phyloP scores from a whole-genome alignment of 1,140 invertebrate species.

The Lordiphosa stackelbergi region DNA sequence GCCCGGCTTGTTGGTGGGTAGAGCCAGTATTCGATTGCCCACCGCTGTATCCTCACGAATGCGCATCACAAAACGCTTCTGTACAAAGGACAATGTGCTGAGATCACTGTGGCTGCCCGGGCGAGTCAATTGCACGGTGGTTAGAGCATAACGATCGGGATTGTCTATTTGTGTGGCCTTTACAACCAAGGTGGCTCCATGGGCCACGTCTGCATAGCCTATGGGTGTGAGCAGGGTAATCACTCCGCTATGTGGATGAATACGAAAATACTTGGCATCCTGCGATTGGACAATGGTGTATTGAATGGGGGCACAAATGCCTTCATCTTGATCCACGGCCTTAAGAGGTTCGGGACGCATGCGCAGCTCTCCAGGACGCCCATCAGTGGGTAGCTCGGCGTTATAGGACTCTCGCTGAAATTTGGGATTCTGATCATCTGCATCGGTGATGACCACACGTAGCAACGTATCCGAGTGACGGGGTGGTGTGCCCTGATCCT shows the following conservation, averaged over 20 bases:
- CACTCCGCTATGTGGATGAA: constrained; percentile 82
- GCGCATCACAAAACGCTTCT: constrained; percentile 83
- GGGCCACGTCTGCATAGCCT: constrained; percentile 81
- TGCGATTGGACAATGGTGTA: constrained; percentile 80
- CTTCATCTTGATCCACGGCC: constrained; percentile 85
- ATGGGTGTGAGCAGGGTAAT: constrained; percentile 81
- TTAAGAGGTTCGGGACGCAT: constrained; percentile 81
- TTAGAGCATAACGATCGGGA: constrained; percentile 89
- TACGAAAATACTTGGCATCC: constrained; percentile 76
- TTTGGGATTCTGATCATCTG: constrained; percentile 94
- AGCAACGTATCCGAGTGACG: constrained; percentile 85
- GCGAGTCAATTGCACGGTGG: constrained; percentile 84
- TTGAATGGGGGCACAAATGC: constrained; percentile 84
- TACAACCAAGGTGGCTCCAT: constrained; percentile 84
- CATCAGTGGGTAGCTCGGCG: constrained; percentile 81
- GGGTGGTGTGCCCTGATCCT: constrained; percentile 91
- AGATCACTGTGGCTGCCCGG: constrained; percentile 76
- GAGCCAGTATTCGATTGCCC: constrained; percentile 83
- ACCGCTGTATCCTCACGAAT: constrained; percentile 87
- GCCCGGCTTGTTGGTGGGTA: constrained; percentile 81
- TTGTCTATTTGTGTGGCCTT: constrained; percentile 93
- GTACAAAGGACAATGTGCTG: constrained; percentile 82
- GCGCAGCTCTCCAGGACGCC: constrained; percentile 72
- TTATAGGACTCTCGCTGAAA: constrained; percentile 88
- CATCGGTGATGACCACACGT: constrained; percentile 89